Conservation (phyloP, 2,888 invertebrate genomes). For the Xylota segnis region DNA sequence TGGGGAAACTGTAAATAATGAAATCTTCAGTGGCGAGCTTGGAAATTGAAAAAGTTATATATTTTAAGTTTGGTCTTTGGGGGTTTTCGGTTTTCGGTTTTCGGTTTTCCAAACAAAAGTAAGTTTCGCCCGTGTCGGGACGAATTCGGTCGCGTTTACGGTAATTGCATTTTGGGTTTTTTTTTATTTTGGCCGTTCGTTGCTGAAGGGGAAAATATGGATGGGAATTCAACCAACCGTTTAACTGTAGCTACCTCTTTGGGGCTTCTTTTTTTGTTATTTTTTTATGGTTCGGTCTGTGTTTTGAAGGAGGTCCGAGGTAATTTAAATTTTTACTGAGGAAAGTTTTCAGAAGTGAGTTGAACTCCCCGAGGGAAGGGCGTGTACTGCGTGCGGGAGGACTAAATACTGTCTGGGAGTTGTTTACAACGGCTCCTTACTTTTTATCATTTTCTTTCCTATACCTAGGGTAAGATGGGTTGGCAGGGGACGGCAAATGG, state of each 20-base stretch:
- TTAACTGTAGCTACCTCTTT: conserved; percentile 27
- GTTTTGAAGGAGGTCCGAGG: conserved; percentile 31
- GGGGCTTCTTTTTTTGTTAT: conserved; percentile 23
- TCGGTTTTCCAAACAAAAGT: conserved; percentile 4
- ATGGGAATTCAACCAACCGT: conserved; percentile 46
- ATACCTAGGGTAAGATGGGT: conserved; percentile 10
- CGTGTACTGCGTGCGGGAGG: conserved; percentile 7
- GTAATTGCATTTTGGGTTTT: conserved; percentile 62
- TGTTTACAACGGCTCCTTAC: conserved; percentile 34
- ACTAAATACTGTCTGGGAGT: conserved; percentile 28
- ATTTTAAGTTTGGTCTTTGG: conserved; percentile 32
- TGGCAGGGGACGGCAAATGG: conserved; percentile 42
- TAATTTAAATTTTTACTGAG: conserved; percentile 48
- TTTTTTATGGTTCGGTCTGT: not conserved
- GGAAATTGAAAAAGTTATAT: conserved; percentile 52
- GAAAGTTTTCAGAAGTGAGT: conserved; percentile 41
- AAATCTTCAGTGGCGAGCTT: conserved; percentile 52
- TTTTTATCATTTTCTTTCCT: not conserved
- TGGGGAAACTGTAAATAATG: conserved; percentile 61
- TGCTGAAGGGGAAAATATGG: conserved; percentile 18
- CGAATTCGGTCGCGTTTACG: conserved; percentile 26
- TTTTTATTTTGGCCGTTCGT: not conserved
- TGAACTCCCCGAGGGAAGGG: conserved; percentile 33
- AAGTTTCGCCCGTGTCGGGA: conserved; percentile 31
- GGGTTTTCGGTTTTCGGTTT: no score